These are phyloP conservation scores for Timandra comae DNA, from an alignment of 2,888 invertebrate species.

Conservation along the genomic window DNA sequence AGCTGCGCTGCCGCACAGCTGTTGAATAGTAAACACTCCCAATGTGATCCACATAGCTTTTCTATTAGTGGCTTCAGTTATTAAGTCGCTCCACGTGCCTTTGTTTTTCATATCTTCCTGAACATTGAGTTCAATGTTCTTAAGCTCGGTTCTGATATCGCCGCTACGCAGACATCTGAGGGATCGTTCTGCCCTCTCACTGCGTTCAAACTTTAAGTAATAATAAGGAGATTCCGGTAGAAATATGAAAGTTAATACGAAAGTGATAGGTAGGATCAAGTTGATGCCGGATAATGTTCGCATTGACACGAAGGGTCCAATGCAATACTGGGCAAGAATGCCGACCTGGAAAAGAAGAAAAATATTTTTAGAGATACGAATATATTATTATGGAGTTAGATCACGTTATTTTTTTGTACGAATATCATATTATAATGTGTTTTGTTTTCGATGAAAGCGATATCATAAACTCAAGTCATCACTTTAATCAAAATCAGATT, in stretches of 20 bases:
- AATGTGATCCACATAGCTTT: conserved; percentile 80
- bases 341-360: conserved; percentile 66
- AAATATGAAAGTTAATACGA: conserved; percentile 74
- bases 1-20: conserved; percentile 80
- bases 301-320: conserved; percentile 77
- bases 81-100: conserved; percentile 70
- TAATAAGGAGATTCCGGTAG: conserved; percentile 84
- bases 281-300: conserved; percentile 72
- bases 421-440: no score
- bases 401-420: no score
- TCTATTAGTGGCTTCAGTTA: conserved; percentile 73
- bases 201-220: conserved; percentile 70
- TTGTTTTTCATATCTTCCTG: conserved; percentile 72
- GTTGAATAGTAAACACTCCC: conserved; percentile 77
- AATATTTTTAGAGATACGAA: no score
- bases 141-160: conserved; percentile 69
- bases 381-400: no score
- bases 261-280: conserved; percentile 73
- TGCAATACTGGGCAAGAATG: conserved; percentile 78
- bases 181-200: conserved; percentile 74
- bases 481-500: no score
- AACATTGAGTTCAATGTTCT: conserved; percentile 73
- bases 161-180: conserved; percentile 78
- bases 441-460: no score
- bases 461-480: no score